These are phyloP conservation scores for Vidua macroura DNA, from an alignment of 2,113 vertebrate species.

Conservation along the genomic window DNA sequence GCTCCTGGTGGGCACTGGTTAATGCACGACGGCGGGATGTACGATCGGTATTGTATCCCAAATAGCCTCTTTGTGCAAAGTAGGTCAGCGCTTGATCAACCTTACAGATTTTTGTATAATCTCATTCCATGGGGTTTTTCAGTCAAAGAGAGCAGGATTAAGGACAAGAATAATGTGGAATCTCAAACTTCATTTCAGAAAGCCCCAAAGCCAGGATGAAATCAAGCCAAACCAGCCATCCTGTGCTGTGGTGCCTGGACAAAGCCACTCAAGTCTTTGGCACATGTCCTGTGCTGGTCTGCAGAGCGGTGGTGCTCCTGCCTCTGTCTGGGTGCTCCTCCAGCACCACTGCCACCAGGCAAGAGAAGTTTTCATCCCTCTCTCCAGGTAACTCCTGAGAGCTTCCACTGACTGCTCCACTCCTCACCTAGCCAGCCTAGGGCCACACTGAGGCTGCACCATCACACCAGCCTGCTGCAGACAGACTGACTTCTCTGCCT, in stretches of 20 bases:
- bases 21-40: neutral
- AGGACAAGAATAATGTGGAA: slow-evolving; percentile 1
- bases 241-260: neutral
- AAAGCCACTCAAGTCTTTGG: neutral
- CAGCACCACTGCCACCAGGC: neutral
- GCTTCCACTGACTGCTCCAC: neutral
- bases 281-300: neutral
- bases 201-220: neutral
- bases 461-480: neutral
- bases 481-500: fast-evolving
- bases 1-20: neutral
- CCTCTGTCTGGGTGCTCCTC: neutral
- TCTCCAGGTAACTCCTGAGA: neutral
- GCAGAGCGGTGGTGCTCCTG: fast-evolving
- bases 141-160: slow-evolving; percentile 43
- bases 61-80: slow-evolving; percentile 49
- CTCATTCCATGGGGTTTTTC: slow-evolving; percentile 51
- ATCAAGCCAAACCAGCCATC: neutral
- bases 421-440: neutral
- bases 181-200: slow-evolving; percentile 28
- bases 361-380: neutral
- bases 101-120: slow-evolving; percentile 60
- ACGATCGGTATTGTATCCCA: slow-evolving; percentile 1
- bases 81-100: slow-evolving; percentile 62
- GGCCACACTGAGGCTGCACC: neutral